These are phyloP conservation scores for Trypoxylon attenuatum DNA, from an alignment of 2,888 invertebrate genomes.

Conservation along the genomic window DNA sequence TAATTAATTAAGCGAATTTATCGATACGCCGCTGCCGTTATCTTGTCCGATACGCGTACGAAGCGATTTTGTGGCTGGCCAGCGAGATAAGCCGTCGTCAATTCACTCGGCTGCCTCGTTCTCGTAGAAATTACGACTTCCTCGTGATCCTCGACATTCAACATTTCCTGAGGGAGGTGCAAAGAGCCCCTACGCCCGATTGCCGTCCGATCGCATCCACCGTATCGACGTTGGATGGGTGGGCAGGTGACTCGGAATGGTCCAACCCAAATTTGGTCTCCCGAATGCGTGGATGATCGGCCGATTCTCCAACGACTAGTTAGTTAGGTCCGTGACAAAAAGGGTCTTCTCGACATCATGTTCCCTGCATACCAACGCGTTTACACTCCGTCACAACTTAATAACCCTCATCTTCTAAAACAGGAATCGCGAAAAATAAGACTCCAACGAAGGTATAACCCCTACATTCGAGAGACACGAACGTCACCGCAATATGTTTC, in stretches of 20 bases:
- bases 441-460: too few species aligned
- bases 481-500: not conserved
- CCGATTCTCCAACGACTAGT: not conserved
- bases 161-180: constrained; percentile 47
- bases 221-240: constrained; percentile 46
- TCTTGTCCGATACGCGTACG: constrained; percentile 63
- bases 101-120: constrained; percentile 58
- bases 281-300: constrained; percentile 16
- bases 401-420: not conserved
- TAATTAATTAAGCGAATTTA: constrained; percentile 71
- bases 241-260: constrained; percentile 47
- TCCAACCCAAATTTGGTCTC: constrained; percentile 33
- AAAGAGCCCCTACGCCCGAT: constrained; percentile 31
- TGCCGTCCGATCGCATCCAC: constrained; percentile 29
- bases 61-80: constrained; percentile 54
- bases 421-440: too few species aligned
- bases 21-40: constrained; percentile 62
- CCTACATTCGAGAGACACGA: not conserved
- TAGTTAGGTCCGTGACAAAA: too few species aligned
- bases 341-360: too few species aligned
- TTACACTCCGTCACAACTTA: not conserved
- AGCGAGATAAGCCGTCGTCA: constrained; percentile 61
- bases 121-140: constrained; percentile 57
- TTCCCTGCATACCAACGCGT: too few species aligned
- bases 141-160: constrained; percentile 56